Evolutionary conservation across 2,888 invertebrate species (phyloP).

Genomic region (Cryptus viduatorius): DNA sequence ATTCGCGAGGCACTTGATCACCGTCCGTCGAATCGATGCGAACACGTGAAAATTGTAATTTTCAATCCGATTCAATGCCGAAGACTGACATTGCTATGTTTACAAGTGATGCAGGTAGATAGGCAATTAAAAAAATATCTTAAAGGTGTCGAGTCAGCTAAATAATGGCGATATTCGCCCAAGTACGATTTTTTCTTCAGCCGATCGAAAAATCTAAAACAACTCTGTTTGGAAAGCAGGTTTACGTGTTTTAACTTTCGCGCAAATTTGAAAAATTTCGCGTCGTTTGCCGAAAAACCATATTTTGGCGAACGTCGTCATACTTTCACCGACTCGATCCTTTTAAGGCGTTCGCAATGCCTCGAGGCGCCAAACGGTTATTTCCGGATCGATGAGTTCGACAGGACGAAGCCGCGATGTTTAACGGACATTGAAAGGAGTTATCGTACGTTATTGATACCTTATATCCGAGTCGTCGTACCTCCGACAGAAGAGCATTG

Average conservation of each 20-base stretch:
- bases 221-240: too few species aligned
- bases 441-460: background rate
- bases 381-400: background rate
- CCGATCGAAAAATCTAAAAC: too few species aligned
- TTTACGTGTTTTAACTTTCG: background rate
- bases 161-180: background rate
- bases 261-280: too few species aligned
- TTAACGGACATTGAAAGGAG: background rate
- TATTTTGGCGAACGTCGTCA: too few species aligned
- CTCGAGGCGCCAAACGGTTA: too few species aligned
- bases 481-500: conserved; percentile 16
- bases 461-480: background rate
- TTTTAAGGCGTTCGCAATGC: too few species aligned
- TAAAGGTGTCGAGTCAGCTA: background rate
- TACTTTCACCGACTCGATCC: too few species aligned
- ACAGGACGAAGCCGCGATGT: too few species aligned
- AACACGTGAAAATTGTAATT: background rate
- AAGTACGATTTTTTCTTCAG: background rate
- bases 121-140: too few species aligned
- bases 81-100: background rate
- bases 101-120: background rate
- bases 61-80: too few species aligned
- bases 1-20: background rate
- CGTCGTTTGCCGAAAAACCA: too few species aligned
- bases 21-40: background rate